A percentile compares a stretch with the other conserved stretches of the same genome.
phyloP scores from a whole-genome alignment of 2,888 invertebrate genomes.

The Tenthredo amoena region DNA sequence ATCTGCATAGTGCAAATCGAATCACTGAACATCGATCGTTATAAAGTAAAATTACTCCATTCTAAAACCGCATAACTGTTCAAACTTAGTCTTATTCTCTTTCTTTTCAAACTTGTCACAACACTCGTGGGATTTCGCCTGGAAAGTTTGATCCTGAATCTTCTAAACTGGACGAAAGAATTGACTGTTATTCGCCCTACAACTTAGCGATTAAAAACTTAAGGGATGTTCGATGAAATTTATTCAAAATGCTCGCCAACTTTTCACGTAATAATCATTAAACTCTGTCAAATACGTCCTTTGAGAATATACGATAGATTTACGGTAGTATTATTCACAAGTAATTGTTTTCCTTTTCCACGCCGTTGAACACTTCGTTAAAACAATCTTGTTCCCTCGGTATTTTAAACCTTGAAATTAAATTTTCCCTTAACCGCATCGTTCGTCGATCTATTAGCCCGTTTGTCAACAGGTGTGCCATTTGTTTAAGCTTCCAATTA shows the following conservation, averaged over 20 bases:
- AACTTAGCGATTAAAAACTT: constrained; percentile 1
- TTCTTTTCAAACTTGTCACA: background rate
- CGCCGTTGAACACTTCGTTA: background rate
- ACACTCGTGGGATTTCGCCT: background rate
- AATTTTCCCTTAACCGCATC: background rate
- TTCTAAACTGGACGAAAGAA: background rate
- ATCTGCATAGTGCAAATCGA: background rate
- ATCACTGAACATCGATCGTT: background rate
- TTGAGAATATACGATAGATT: background rate
- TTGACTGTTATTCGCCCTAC: background rate
- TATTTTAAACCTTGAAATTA: background rate
- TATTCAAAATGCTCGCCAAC: background rate
- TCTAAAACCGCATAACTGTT: background rate
- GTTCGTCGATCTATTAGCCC: background rate
- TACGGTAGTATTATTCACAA: background rate
- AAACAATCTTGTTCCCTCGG: background rate
- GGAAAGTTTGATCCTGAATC: background rate
- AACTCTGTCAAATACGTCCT: background rate
- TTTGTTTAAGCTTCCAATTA: constrained; percentile 17
- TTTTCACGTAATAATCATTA: background rate
- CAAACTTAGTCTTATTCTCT: background rate
- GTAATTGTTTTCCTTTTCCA: background rate
- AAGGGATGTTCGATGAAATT: background rate
- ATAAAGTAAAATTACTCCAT: background rate
- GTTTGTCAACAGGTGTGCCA: constrained; percentile 36